phyloP scores from a whole-genome alignment of 2,113 vertebrate species.

The Desmodus rotundus region DNA sequence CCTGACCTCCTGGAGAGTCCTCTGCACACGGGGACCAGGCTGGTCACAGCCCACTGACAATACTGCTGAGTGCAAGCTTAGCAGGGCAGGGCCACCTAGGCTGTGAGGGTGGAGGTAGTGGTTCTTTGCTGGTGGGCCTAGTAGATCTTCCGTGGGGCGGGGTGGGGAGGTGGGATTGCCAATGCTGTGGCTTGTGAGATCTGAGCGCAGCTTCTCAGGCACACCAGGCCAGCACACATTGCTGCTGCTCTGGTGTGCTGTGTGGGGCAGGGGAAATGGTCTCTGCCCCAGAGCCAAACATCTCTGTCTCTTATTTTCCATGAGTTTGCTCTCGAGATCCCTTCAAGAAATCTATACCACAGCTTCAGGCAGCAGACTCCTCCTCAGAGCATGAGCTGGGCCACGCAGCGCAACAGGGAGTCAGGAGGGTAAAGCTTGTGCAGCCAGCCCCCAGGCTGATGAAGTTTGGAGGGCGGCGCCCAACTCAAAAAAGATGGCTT shows the following conservation, averaged over 20 bases:
- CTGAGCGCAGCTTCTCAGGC: not conserved
- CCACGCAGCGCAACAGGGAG: not conserved
- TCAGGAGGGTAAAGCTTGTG: not conserved
- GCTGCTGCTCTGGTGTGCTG: not conserved
- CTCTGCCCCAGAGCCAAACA: not conserved
- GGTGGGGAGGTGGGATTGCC: not conserved
- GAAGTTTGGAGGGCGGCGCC: not conserved
- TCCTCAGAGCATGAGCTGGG: not conserved
- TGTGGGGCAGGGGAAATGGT: not conserved
- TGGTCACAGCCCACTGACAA: not conserved
- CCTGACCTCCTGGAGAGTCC: not conserved
- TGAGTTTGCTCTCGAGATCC: not conserved
- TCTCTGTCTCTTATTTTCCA: not conserved
- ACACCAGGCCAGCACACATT: not conserved
- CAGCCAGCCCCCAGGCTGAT: not conserved
- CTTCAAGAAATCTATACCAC: not conserved
- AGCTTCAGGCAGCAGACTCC: not conserved
- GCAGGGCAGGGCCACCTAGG: not conserved
- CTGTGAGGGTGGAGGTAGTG: not conserved
- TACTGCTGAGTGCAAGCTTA: not conserved
- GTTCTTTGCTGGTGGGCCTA: not conserved
- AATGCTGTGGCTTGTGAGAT: not conserved
- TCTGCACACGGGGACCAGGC: not conserved
- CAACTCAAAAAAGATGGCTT: not conserved
- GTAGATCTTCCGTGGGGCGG: not conserved